Base-by-base conservation (phyloP, 37 sponge, comb jelly and placozoan genomes). In the Chondrilla cf. caribensis region DNA sequence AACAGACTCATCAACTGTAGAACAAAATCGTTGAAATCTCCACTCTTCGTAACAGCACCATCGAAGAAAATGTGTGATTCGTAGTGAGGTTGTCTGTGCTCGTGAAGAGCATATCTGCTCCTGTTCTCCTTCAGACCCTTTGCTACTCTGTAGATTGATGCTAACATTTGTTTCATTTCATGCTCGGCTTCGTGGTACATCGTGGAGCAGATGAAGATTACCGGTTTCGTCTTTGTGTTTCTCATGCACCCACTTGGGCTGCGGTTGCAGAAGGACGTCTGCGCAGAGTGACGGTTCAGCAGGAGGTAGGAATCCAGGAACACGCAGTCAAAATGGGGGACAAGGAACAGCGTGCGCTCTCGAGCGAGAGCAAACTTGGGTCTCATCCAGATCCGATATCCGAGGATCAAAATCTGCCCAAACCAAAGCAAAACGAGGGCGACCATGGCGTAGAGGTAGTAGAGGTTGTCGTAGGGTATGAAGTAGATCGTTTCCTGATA, bases 41-140 rank as follows among this genome's bases (percentile, higher is more conserved):
- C 92, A 26, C 81, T 81, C 25, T 73, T 73, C 6, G 29, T n/a
- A 18, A 78, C 71, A 72, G 87, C 95, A 7, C 88, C 90, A 62
- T 95, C 95, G 64, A 94, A 91, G 83, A 91, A 95, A 29, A 95
- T 87, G 60, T 95, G 95, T 7, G 95, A 92, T 38, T 95, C 93
- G 35, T 82, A 87, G 44, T 39, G 76, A 8, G 76, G 76, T 73
- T 24, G 38, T 25, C 76, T 73, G 44, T 37, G 41, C 7, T 73
- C 76, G 7, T 73, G 76, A 22, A 73, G 0, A n/a, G 76, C 41
- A 42, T 40, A 73, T 11, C 40, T 2, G 1, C 36, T 39, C 37
- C 43, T 73, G 37, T 84, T 79, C 18, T 72, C 42, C 8, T 58
- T 44, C 25, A 39, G 58, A 28, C 55, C 29, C 35, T 84, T 68